Conservation (phyloP, 2,797 vertebrate species). For the Rhinatrema bivittatum region DNA sequence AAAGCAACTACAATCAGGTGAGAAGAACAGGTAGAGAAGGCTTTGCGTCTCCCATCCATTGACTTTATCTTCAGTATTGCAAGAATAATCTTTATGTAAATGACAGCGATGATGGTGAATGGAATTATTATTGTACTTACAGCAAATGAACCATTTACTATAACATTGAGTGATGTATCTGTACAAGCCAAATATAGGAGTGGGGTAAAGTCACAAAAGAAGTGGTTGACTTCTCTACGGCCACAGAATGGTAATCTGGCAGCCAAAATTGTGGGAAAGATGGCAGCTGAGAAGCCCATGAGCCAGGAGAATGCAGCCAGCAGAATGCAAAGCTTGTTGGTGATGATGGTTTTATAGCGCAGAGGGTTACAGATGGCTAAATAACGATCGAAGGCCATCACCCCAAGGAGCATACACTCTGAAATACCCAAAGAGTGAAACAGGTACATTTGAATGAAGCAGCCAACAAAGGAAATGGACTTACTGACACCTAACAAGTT, state of each 20-base stretch:
- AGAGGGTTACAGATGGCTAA: slow-evolving; percentile 13
- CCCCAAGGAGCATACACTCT: no score
- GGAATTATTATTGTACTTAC: slow-evolving; percentile 23
- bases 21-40: slow-evolving; percentile 33
- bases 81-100: slow-evolving; percentile 13
- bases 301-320: slow-evolving; percentile 1
- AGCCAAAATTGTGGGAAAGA: neutral
- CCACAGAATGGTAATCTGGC: slow-evolving; percentile 14
- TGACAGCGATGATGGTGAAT: slow-evolving; percentile 22
- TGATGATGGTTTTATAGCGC: slow-evolving; percentile 3
- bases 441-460: slow-evolving; percentile 28
- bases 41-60: slow-evolving; percentile 7
- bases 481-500: slow-evolving; percentile 15
- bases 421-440: slow-evolving; percentile 25
- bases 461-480: slow-evolving; percentile 21
- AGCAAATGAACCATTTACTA: no score
- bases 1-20: slow-evolving; percentile 21
- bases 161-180: slow-evolving; percentile 12
- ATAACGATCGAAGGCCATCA: no score
- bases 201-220: slow-evolving; percentile 27
- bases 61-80: slow-evolving; percentile 29
- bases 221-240: slow-evolving; percentile 14
- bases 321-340: neutral
- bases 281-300: slow-evolving; percentile 1
- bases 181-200: slow-evolving; percentile 23